Evolutionary conservation across 1,140 invertebrate genomes (phyloP).

Genomic region (Diabrotica virgifera): DNA sequence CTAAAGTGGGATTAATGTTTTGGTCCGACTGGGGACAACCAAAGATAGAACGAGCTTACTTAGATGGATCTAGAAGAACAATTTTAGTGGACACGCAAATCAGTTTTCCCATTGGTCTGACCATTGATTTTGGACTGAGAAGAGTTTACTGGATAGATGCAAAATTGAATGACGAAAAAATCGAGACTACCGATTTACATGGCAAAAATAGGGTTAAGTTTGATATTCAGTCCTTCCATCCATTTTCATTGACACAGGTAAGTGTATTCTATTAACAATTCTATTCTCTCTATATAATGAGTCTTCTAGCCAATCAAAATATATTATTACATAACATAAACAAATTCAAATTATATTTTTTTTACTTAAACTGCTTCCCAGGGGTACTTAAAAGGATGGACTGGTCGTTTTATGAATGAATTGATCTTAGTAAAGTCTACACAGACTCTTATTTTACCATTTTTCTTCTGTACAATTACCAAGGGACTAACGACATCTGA

Average conservation of each 20-base stretch:
- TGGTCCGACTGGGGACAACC: slow-evolving; percentile 92
- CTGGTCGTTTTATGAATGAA: no score
- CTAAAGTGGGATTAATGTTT: slow-evolving; percentile 76
- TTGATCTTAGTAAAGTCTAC: no score
- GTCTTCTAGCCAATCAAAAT: no score
- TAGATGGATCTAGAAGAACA: slow-evolving; percentile 78
- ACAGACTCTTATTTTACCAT: no score
- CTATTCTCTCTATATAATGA: no score
- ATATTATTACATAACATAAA: no score
- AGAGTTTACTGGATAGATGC: slow-evolving; percentile 90
- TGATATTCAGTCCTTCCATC: slow-evolving; percentile 60
- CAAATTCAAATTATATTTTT: no score
- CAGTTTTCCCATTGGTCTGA: slow-evolving; percentile 87
- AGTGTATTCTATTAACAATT: no score
- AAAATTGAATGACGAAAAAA: slow-evolving; percentile 70
- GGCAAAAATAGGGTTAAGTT: slow-evolving; percentile 74
- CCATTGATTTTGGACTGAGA: slow-evolving; percentile 77
- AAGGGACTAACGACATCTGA: no score
- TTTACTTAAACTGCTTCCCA: no score
- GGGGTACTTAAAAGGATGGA: no score
- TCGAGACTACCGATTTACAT: slow-evolving; percentile 84
- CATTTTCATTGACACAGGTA: slow-evolving; percentile 74
- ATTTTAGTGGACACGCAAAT: slow-evolving; percentile 74
- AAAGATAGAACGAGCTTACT: slow-evolving; percentile 77
- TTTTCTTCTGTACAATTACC: no score